These are phyloP conservation scores for Drosophila bunnanda DNA, from an alignment of 2,888 invertebrate species.

Conservation along the genomic window DNA sequence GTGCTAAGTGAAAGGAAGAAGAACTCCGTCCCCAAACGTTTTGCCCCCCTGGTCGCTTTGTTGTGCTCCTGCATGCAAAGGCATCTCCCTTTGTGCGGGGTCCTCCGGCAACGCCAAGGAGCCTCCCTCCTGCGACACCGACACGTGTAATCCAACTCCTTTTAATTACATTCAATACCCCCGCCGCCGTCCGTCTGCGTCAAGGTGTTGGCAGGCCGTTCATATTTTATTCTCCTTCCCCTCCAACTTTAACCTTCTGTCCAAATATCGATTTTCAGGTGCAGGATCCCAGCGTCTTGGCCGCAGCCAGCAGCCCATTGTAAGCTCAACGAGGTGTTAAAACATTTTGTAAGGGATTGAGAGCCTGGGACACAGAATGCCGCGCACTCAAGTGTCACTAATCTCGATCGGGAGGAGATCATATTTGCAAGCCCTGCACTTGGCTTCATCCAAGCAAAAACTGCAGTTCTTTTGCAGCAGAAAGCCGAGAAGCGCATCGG, in stretches of 20 bases:
- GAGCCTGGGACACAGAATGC: slow-evolving; percentile 15
- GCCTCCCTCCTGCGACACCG: slow-evolving; percentile 14
- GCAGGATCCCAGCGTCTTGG: neutral
- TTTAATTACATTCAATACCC: slow-evolving; percentile 75
- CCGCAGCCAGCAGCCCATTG: slow-evolving; percentile 30
- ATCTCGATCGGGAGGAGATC: slow-evolving; percentile 56
- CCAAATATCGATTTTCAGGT: slow-evolving; percentile 75
- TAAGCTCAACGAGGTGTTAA: slow-evolving; percentile 73
- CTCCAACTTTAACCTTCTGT: slow-evolving; percentile 55
- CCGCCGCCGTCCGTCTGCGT: slow-evolving; percentile 18
- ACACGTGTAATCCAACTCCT: slow-evolving; percentile 72
- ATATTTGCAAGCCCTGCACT: slow-evolving; percentile 52
- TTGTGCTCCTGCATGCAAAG: slow-evolving; percentile 42
- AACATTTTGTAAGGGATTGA: slow-evolving; percentile 66
- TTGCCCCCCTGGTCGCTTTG: slow-evolving; percentile 13
- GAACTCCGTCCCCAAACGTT: slow-evolving; percentile 49
- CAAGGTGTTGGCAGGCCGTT: slow-evolving; percentile 59
- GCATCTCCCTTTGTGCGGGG: slow-evolving; percentile 45
- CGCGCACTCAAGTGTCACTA: slow-evolving; percentile 68
- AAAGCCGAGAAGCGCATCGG: slow-evolving; percentile 18
- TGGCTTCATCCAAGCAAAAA: slow-evolving; percentile 7
- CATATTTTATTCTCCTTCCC: slow-evolving; percentile 23
- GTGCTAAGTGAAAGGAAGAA: slow-evolving; percentile 66
- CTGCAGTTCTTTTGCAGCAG: slow-evolving; percentile 36
- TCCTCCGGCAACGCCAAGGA: slow-evolving; percentile 10